These are phyloP conservation scores for Aptenodytes patagonicus DNA, from an alignment of 2,113 vertebrate species.

Conservation along the genomic window DNA sequence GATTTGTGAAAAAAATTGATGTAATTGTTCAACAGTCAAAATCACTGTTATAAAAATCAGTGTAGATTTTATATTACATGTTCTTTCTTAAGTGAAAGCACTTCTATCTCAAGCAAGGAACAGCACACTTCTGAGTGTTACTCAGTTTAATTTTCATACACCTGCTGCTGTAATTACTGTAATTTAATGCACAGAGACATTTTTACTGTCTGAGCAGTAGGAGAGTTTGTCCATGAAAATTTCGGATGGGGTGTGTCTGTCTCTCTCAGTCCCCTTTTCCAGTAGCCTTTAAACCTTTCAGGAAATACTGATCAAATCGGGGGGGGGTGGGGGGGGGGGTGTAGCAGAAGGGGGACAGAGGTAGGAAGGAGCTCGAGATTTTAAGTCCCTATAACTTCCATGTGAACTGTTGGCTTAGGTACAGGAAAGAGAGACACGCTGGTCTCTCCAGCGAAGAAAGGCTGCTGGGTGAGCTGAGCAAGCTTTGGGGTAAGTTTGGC, in stretches of 20 bases:
- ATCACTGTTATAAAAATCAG: not conserved
- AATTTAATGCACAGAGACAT: not conserved
- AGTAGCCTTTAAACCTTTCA: not conserved
- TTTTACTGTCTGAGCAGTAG: not conserved
- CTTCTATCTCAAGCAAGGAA: accelerated
- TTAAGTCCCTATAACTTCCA: not conserved
- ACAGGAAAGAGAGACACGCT: not conserved
- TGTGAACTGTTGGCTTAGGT: not conserved
- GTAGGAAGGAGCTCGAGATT: not conserved
- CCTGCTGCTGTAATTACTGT: not conserved
- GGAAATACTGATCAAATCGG: not conserved
- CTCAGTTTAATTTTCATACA: not conserved
- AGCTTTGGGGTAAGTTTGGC: not conserved
- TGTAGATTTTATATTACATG: not conserved
- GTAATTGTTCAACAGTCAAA: not conserved
- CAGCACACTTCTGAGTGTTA: not conserved
- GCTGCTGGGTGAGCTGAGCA: not conserved
- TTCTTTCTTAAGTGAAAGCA: not conserved
- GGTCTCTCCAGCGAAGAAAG: not conserved
- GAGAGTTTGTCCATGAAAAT: not conserved
- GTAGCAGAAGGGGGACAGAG: not conserved
- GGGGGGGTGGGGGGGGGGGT: too few species aligned
- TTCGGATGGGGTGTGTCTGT: not conserved
- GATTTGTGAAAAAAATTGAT: not conserved
- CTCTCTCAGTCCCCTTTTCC: not conserved